Conservation (phyloP, 1,140 invertebrate genomes). For the Ceratina japonica region DNA sequence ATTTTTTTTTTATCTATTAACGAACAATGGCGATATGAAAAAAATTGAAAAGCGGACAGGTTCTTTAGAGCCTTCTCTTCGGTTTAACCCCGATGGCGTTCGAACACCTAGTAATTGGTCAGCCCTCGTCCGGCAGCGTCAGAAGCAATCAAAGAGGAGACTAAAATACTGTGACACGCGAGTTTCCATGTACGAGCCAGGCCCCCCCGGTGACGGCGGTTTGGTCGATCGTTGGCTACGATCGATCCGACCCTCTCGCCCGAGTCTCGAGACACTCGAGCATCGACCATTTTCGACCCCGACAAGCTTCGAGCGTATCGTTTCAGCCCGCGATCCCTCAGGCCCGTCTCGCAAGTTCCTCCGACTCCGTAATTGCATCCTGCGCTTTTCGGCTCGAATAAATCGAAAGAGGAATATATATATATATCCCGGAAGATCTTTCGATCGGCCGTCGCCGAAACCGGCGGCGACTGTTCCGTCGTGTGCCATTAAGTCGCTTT, state of each 20-base stretch:
- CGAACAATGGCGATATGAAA: too few relatives aligned
- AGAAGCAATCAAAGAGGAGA: background rate
- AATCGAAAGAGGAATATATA: background rate
- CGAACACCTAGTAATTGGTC: background rate
- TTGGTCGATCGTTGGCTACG: slow-evolving; percentile 49
- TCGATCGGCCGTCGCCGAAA: background rate
- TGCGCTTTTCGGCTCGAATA: background rate
- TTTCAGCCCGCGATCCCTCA: background rate
- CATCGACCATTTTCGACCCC: slow-evolving; percentile 1
- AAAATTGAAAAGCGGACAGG: too few relatives aligned
- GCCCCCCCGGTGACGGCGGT: slow-evolving; percentile 7
- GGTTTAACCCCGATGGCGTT: background rate
- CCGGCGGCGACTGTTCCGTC: background rate
- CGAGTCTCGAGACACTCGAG: slow-evolving; percentile 14
- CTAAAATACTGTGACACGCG: background rate
- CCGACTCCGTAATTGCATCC: background rate
- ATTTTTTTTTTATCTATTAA: too few relatives aligned
- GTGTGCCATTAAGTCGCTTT: background rate
- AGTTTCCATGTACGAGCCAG: background rate
- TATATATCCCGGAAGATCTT: background rate
- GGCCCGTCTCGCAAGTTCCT: too few relatives aligned
- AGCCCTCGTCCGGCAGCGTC: background rate
- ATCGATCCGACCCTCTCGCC: slow-evolving; percentile 22
- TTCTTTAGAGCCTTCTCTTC: too few relatives aligned
- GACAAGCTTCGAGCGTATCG: background rate